Base-by-base conservation (phyloP, 2,888 invertebrate genomes). In the Quadroppia sp. region DNA sequence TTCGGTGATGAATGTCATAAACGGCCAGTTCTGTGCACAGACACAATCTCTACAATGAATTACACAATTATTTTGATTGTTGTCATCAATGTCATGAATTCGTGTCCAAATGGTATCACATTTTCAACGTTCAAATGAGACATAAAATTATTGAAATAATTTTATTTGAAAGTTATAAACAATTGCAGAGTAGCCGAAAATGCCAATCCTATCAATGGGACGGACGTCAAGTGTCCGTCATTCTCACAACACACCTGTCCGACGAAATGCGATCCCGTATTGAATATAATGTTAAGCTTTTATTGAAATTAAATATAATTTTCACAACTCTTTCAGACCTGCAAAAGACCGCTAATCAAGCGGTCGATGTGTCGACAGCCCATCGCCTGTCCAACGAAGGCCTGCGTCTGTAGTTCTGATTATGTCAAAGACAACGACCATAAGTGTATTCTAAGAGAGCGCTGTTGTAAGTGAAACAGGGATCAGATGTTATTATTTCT, bases 201-300 rank as follows among this genome's bases (percentile, higher is more conserved):
- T 15, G 15, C 17, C 25, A 32, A n/a, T 32, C 11, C 17, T 4
- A 32, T 15, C 17, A 59, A n/a, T 59, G 13, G 11, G 20, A 36
- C 40, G 11, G 15, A 36, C 15, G 20, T 67, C 32, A n/a, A 25
- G 7, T 69, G 69, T 28, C 69, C 69, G 2, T 25, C 45, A 23
- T 69, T 45, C 45, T 45, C 69, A 23, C 69, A 69, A 23, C 23
- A 40, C 0, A 69, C 25, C n/a, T 69, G 69, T 69, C 69, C 69
- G 40, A 69, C 69, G 9, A 69, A 69, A 69, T 69, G 69, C 11
- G 69, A 69, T 69, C 69, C 69, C 2, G 42, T 69, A 69, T 13
- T 69, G 11, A 20, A 32, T 20, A 20, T 53, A 23, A 36, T 64
- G n/a, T 64, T 7, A 48, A 15, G 13, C 13, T 20, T 7, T 53